Percentiles rank a stretch among this genome's conserved stretches.
phyloP scores from a whole-genome alignment of 2,113 vertebrate genomes.

The Sorex fumeus region DNA sequence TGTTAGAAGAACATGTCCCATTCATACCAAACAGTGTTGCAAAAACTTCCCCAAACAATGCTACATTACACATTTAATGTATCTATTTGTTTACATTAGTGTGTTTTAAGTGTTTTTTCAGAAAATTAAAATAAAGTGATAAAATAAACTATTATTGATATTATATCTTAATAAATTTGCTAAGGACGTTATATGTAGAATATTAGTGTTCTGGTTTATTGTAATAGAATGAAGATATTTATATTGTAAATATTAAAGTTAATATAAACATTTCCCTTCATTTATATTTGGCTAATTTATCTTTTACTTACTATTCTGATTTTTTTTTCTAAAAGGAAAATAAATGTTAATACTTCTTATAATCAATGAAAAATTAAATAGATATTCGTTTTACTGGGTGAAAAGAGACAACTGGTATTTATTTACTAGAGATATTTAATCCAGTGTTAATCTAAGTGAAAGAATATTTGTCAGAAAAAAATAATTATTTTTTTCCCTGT shows the following conservation, averaged over 20 bases:
- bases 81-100: background rate
- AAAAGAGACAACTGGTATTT: background rate
- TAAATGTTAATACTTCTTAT: conserved; percentile 11
- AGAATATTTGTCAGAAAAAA: background rate
- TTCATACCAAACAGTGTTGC: background rate
- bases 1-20: background rate
- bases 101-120: background rate
- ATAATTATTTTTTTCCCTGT: background rate
- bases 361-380: background rate
- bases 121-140: no score
- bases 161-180: background rate
- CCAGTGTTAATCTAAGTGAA: background rate
- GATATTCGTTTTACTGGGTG: background rate
- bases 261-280: background rate
- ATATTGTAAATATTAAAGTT: background rate
- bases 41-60: background rate
- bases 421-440: background rate
- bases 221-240: conserved; percentile 21
- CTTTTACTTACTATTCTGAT: background rate
- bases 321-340: background rate
- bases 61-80: background rate
- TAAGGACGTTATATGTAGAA: background rate
- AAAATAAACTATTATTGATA: no score
- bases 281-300: background rate
- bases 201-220: background rate